Base-by-base conservation (phyloP, 2,797 vertebrate genomes). In the Mormyrops boulengeri region DNA sequence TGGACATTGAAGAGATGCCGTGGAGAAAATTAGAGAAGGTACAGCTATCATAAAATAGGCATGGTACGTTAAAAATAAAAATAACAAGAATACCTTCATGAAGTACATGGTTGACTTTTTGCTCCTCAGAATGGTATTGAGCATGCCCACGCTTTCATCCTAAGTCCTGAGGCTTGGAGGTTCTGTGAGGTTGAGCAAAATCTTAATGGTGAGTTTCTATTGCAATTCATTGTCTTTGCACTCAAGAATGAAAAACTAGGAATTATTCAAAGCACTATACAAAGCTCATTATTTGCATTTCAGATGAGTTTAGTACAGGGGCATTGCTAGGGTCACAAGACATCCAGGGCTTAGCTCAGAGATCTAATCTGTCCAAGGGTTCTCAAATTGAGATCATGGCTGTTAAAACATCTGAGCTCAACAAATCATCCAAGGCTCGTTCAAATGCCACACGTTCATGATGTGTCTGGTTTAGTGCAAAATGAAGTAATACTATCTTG, bases 11-110 rank as follows among this genome's bases (percentile, higher is more conserved):
- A 91, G 97, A 99, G 94, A 96, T 94, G 30, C 98, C 98, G 4
- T 99, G 99, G 98, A 97, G 93, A 92, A 96, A 96, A 91, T 92
- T 99, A 88, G 95, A 98, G 50, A 97, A 99, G 97, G 98, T 99
- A 95, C 84, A 12, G 55, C 41, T 38, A 60, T 2, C 22, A 41
- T 17, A 87, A 3, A 44, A 41, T 47, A 60, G 12, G 84, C 50
- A n/a, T 55, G 14, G 4, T 52, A 30, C 0, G 14, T 34, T 38
- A 77, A 11, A 87, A 49, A 9, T 80, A 82, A 90, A 55, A 19
- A 22, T n/a, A 6, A 19, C 73, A 62, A 26, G 3, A 47, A 38
- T 5, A 44, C 82, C 82, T 22, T 89, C 89, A 89, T 53, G 86
- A 91, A 49, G 38, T 84, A 88, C 19, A 14, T 82, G 8, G n/a